phyloP scores from a whole-genome alignment of 2,797 vertebrate genomes.

The Tangara arthus region DNA sequence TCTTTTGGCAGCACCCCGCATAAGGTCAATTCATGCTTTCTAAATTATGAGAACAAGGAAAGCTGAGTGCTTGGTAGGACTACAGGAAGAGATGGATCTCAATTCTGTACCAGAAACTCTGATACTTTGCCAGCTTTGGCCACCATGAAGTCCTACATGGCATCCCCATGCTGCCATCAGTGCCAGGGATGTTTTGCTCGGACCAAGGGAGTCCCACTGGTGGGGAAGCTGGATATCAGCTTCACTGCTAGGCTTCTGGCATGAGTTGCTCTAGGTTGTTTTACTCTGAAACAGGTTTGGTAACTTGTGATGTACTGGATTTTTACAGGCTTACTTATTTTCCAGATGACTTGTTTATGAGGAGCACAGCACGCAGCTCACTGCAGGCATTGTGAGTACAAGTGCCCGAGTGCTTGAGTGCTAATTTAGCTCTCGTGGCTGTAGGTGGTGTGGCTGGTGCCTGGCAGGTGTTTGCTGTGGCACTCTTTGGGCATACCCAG shows the following conservation, averaged over 20 bases:
- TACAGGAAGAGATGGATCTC: not conserved
- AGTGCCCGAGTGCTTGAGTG: not conserved
- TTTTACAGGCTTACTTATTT: slow-evolving; percentile 57
- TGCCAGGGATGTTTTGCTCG: not conserved
- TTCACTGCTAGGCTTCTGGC: not conserved
- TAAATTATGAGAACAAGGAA: not conserved
- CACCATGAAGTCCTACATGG: rapidly evolving
- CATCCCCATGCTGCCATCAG: not conserved
- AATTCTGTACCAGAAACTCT: not conserved
- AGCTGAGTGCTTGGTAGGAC: not conserved
- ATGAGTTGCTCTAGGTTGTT: not conserved
- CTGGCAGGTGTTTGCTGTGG: not conserved
- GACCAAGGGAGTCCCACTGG: not conserved
- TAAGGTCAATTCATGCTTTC: not conserved
- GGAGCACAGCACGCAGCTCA: not conserved
- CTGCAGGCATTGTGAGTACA: not conserved
- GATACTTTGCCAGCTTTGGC: not conserved
- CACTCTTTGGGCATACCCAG: not conserved
- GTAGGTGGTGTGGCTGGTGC: slow-evolving; percentile 25
- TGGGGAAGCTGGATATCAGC: not conserved
- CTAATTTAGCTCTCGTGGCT: slow-evolving; percentile 34
- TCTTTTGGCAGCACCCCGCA: not conserved
- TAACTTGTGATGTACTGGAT: slow-evolving; percentile 41
- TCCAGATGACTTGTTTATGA: slow-evolving; percentile 64
- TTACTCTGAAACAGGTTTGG: slow-evolving; percentile 58